Evolutionary conservation across 2,888 invertebrate species (phyloP).

Genomic region (Platycnemis pennipes): DNA sequence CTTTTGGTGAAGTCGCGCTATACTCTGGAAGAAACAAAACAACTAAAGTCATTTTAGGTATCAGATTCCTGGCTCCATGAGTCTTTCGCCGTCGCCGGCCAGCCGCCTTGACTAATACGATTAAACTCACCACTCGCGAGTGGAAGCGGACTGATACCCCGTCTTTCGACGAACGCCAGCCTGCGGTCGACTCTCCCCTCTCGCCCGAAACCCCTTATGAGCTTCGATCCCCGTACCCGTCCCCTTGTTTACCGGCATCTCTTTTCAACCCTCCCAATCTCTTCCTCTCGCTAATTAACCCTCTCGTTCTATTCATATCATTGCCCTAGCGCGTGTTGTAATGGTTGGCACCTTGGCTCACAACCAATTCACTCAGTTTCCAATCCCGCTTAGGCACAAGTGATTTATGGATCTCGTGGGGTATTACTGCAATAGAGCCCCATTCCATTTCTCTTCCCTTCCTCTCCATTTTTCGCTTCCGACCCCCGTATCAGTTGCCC

Average conservation of each 20-base stretch:
- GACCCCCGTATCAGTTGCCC: background rate
- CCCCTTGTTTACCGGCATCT: conserved; percentile 59
- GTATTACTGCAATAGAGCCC: conserved; percentile 60
- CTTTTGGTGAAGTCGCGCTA: too few relatives aligned
- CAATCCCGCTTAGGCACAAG: conserved; percentile 63
- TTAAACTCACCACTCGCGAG: background rate
- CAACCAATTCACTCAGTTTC: conserved; percentile 64
- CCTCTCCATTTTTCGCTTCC: background rate
- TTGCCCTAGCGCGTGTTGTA: conserved; percentile 62
- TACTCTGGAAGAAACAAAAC: too few relatives aligned
- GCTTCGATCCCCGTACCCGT: conserved; percentile 45
- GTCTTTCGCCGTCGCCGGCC: background rate
- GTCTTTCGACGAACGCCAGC: background rate
- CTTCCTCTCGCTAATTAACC: conserved; percentile 55
- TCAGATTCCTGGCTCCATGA: background rate
- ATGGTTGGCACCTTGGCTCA: conserved; percentile 62
- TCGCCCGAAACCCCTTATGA: background rate
- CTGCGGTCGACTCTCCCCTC: too few relatives aligned
- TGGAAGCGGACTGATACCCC: background rate
- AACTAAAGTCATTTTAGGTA: background rate
- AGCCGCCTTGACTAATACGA: background rate
- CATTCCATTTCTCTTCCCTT: background rate
- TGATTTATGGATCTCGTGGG: conserved; percentile 58
- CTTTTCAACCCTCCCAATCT: conserved; percentile 34
- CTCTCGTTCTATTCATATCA: conserved; percentile 64